Evolutionary conservation across 2,888 invertebrate species (phyloP).

Genomic region (Aquatica leii): DNA sequence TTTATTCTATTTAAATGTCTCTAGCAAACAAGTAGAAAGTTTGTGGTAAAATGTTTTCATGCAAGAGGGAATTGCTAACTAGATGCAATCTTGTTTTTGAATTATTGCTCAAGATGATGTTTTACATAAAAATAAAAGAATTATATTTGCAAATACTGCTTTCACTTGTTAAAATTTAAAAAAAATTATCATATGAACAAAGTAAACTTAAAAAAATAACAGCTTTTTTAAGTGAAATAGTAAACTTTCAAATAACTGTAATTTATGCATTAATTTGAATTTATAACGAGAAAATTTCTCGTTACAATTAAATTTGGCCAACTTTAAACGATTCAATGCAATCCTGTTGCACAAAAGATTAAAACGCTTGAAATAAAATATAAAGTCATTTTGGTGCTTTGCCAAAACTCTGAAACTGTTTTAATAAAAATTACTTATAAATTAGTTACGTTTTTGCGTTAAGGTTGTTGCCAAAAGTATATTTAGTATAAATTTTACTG

Average conservation of each 20-base stretch:
- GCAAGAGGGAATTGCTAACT: constrained; percentile 36
- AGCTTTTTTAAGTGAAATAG: constrained; percentile 1
- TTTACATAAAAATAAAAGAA: constrained; percentile 20
- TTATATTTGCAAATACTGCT: neutral
- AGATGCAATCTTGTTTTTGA: constrained; percentile 36
- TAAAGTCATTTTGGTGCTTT: too few species aligned
- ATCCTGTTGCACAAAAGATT: neutral
- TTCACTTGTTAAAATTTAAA: neutral
- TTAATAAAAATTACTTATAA: too few species aligned
- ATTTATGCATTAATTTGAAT: constrained; percentile 27
- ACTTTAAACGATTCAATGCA: constrained; percentile 2
- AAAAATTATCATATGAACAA: neutral
- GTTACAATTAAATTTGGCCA: constrained; percentile 14
- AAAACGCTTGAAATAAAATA: too few species aligned
- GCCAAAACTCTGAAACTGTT: too few species aligned
- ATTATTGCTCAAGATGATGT: constrained; percentile 22
- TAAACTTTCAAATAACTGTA: constrained; percentile 7
- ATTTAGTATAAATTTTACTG: too few species aligned
- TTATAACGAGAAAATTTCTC: constrained; percentile 20
- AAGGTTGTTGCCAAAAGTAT: too few species aligned
- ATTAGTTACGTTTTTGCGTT: too few species aligned
- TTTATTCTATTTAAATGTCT: constrained; percentile 36
- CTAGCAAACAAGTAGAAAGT: constrained; percentile 35
- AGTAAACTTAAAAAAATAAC: neutral
- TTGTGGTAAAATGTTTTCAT: constrained; percentile 32